Evolutionary conservation across 2,113 vertebrate genomes (phyloP), one percentile per base, ranked within the genome.

Genomic region (Austrofundulus limnaeus): DNA sequence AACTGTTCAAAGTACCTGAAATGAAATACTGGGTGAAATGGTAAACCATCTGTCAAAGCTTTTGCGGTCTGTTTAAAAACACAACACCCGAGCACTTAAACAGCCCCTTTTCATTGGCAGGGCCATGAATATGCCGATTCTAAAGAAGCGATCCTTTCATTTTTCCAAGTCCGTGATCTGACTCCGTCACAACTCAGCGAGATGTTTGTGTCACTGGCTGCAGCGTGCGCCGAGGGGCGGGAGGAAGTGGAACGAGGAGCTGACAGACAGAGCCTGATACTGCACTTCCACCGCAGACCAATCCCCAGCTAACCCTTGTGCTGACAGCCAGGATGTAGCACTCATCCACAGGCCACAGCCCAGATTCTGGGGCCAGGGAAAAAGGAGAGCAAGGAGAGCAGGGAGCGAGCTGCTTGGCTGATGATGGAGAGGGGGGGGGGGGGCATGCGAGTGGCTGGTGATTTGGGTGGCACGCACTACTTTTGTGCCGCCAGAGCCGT

Each of bases 281-380:
- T 72, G 83, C 85, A 77, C 76, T 86, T 87, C 86, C 84, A 89
- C 88, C 87, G 56, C 79, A 75, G 79, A 70, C 83, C 80, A 86
- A 84, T 87, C 86, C 89, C 84, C 68, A 82, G 83, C 86, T 87
- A 87, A 88, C 82, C 83, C 89, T 74, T 74, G 84, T 80, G 86
- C 89, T 90, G 88, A 90, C 90, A 91, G 88, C 87, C 87, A 90
- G 89, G 88, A 91, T 91, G 83, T 91, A 91, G 89, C 90, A 90
- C 87, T 91, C 90, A 91, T 90, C 89, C 87, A 85, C 75, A 84
- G 85, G 82, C 87, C 89, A 85, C 85, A 77, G 81, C 80, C 81
- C 78, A 73, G 66, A 81, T 81, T 63, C 80, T 76, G 84, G 75
- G 89, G 85, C 87, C 86, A 85, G 80, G 81, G 69, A 69, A 87